Percentiles rank a stretch among this genome's conserved stretches.
phyloP scores from a whole-genome alignment of 2,888 invertebrate species.

The Andrena hattorfiana region DNA sequence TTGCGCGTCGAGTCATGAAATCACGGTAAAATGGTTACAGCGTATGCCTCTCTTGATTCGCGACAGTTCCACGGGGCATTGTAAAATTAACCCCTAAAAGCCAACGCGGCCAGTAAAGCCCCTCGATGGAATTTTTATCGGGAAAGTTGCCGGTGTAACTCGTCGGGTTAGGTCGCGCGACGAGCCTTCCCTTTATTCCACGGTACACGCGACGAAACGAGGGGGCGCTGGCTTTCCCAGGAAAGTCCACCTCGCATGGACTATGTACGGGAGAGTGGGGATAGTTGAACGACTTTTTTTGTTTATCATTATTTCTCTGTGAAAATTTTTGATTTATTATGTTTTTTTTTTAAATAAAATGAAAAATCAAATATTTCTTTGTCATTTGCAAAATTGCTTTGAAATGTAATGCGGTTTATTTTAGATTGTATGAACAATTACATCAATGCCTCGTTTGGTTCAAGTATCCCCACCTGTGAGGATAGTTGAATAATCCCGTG shows the following conservation, averaged over 20 bases:
- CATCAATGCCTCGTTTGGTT: no score
- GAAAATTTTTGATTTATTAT: no score
- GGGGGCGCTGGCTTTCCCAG: not conserved
- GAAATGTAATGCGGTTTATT: no score
- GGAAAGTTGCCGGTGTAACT: slow-evolving; percentile 30
- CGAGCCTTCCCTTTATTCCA: slow-evolving; percentile 14
- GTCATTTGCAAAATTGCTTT: no score
- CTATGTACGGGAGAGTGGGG: not conserved
- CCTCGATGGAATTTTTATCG: slow-evolving; percentile 65
- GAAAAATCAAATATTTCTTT: no score
- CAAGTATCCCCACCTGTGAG: no score
- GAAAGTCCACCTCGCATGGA: slow-evolving; percentile 3
- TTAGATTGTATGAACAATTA: no score
- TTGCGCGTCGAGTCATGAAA: slow-evolving; percentile 38
- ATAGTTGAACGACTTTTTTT: no score
- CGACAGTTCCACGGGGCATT: slow-evolving; percentile 37
- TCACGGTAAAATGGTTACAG: slow-evolving; percentile 34
- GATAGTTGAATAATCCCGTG: no score
- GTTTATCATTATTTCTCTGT: no score
- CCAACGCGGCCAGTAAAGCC: slow-evolving; percentile 52
- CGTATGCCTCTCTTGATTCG: slow-evolving; percentile 30
- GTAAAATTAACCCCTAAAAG: slow-evolving; percentile 66
- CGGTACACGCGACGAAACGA: slow-evolving; percentile 7
- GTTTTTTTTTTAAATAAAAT: no score
- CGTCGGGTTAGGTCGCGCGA: slow-evolving; percentile 6